Base-by-base conservation (phyloP, 35 echinoderm and acorn worm genomes). In the Patiria miniata region DNA sequence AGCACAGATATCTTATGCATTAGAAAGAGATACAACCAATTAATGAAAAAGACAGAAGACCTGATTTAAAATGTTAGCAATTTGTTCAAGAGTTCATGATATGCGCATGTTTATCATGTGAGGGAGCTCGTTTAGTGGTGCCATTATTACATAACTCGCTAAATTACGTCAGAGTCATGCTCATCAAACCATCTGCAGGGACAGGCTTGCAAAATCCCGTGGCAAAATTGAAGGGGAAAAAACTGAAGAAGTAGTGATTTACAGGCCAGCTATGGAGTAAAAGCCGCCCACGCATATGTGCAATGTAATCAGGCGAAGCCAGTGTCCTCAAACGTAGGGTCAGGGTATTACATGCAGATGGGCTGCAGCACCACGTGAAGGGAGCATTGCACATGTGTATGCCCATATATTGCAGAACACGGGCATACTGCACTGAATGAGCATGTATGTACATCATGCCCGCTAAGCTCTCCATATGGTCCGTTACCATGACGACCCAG, bases 351-450 rank as follows among this genome's bases (percentile, higher is more conserved):
- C 42, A 47, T 47, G 42, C 42, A 47, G 42, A 47, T 12, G 42
- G 12, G 42, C 42, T 47, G 42, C 42, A 47, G 42, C 42, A 47
- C 42, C n/a, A 12, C 12, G 42, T 47, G 42, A 47, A 12, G 4
- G 42, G 4, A 47, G 4, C 4, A 12, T 6, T 4, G 42, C 42
- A 47, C 34, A 73, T 73, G 26, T 73, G 65, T 23, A 73, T 10
- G 26, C 26, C 14, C 23, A 26, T 30, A 26, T 73, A 14, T 14
- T 26, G 65, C 65, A 34, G 2, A 73, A 23, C 26, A 18, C 65
- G 14, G 26, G 14, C 65, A 73, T 10, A 73, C 65, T 73, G 65
- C 65, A 73, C 65, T 73, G 65, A 32, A 73, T 73, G 65, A 32
- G 65, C 34, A 73, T 73, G 65, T 73, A 73, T 73, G 29, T 73